phyloP scores from a whole-genome alignment of 2,888 invertebrate genomes.

The Xylocampa areola region DNA sequence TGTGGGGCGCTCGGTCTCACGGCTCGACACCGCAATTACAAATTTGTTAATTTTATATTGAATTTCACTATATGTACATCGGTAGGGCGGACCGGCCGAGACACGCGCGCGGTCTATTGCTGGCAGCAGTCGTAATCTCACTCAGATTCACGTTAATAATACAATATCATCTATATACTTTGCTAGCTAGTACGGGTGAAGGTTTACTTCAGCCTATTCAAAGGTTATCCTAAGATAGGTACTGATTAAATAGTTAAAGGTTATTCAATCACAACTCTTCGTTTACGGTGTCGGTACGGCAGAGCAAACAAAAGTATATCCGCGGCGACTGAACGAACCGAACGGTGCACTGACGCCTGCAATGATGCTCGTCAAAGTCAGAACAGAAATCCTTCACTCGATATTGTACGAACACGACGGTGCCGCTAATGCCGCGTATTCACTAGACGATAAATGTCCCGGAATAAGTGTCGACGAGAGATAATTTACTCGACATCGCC shows the following conservation, averaged over 20 bases:
- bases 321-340: conserved; percentile 24
- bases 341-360: conserved; percentile 27
- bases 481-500: too few species aligned
- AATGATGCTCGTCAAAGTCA: conserved; percentile 20
- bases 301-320: conserved; percentile 28
- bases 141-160: conserved; percentile 43
- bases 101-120: conserved; percentile 56
- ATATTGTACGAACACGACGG: conserved; percentile 32
- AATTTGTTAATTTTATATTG: conserved; percentile 62
- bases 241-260: conserved; percentile 22
- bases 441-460: too few species aligned
- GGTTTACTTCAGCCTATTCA: conserved; percentile 41
- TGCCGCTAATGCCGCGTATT: conserved; percentile 28
- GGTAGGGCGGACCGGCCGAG: conserved; percentile 64
- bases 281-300: conserved; percentile 17
- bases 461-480: too few species aligned
- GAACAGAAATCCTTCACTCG: conserved; percentile 27
- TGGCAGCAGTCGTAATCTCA: conserved; percentile 36
- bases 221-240: conserved; percentile 26
- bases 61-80: conserved; percentile 79
- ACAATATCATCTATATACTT: conserved; percentile 42
- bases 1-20: conserved; percentile 61
- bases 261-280: conserved; percentile 23
- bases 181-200: conserved; percentile 19
- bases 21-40: conserved; percentile 56